phyloP scores from a whole-genome alignment of 64 coral and sea anemone genomes.

The Exaiptasia diaphana region DNA sequence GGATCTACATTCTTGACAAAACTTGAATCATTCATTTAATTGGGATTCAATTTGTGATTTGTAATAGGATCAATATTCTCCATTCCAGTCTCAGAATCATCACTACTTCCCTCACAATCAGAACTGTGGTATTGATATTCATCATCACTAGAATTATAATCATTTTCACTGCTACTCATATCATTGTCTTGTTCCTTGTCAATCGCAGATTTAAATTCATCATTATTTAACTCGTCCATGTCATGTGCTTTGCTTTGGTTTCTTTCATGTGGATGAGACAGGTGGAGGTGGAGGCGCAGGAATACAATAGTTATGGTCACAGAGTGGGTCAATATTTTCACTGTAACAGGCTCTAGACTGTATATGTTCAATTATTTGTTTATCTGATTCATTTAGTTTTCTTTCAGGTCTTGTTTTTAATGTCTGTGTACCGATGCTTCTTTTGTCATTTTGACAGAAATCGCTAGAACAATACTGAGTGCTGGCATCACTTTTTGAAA shows the following conservation, averaged over 20 bases:
- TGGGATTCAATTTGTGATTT: slow-evolving; percentile 19
- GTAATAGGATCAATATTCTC: slow-evolving; percentile 13
- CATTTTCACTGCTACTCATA: slow-evolving; percentile 29
- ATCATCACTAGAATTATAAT: slow-evolving; percentile 12
- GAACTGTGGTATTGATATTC: slow-evolving; percentile 30
- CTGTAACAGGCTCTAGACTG: slow-evolving; percentile 15
- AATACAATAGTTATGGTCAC: slow-evolving; percentile 27
- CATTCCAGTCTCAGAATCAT: slow-evolving; percentile 6
- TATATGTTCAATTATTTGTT: slow-evolving; percentile 43
- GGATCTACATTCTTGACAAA: slow-evolving; percentile 44
- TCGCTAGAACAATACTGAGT: slow-evolving; percentile 39
- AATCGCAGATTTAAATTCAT: not conserved
- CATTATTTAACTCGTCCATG: not conserved
- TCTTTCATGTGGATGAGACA: not conserved
- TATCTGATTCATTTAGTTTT: slow-evolving; percentile 30
- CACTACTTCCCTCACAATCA: slow-evolving; percentile 38
- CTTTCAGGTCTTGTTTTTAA: slow-evolving; percentile 25
- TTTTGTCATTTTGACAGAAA: slow-evolving; percentile 35
- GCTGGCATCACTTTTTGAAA: slow-evolving; percentile 30
- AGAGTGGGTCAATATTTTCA: slow-evolving; percentile 9
- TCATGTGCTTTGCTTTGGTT: slow-evolving; percentile 4
- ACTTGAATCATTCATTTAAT: slow-evolving; percentile 31
- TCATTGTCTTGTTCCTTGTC: slow-evolving; percentile 17
- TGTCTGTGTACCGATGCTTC: slow-evolving; percentile 29
- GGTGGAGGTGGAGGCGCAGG: slow-evolving; percentile 30